Base-by-base conservation (phyloP, 2,888 invertebrate genomes). In the Pachliopta kotzebuea region DNA sequence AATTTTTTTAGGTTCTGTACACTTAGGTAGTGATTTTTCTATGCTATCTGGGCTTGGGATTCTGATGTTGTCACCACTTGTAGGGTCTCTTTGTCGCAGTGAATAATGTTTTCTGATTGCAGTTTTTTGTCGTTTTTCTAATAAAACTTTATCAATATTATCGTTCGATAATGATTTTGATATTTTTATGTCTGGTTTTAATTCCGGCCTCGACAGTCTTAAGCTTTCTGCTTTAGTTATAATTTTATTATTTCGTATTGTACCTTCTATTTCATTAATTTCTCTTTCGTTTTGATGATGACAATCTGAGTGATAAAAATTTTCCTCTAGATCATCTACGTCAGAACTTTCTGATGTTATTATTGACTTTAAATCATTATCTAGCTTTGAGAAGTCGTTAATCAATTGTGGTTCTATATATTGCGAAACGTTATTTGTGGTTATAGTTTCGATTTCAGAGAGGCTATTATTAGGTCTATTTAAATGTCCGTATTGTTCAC, bases 281-380 rank as follows among this genome's bases (percentile, higher is more conserved):
- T 91, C 91, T 70, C 90, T 83, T 80, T 91, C 90, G 82, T 90
- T 91, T 77, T 91, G 90, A 68, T 90, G 91, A 68, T 90, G 91
- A 60, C 85, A 84, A 71, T 90, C 86, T 21, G 81, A 78, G 67
- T 78, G 76, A 68, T 81, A 87, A 66, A 78, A 87, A 68, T 74
- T 81, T 20, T 72, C 71, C 62, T 88, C 86, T 74, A 82, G 85
- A 50, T 90, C 90, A 62, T 88, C 89, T 63, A 80, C 74, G 74
- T 86, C 89, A 58, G 88, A 90, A 76, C 91, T 91, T 66, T 87
- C 86, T 68, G 88, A 78, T 69, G 90, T 89, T 70, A 88, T 84
- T 57, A 91, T 88, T 69, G 91, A 91, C 75, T 90, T 90, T 63
- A 90, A 79, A 69, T 91, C 91, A 77, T 91, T 90, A 73, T 91